phyloP scores from a whole-genome alignment of 2,797 vertebrate genomes.

The Sebastes oblongus region DNA sequence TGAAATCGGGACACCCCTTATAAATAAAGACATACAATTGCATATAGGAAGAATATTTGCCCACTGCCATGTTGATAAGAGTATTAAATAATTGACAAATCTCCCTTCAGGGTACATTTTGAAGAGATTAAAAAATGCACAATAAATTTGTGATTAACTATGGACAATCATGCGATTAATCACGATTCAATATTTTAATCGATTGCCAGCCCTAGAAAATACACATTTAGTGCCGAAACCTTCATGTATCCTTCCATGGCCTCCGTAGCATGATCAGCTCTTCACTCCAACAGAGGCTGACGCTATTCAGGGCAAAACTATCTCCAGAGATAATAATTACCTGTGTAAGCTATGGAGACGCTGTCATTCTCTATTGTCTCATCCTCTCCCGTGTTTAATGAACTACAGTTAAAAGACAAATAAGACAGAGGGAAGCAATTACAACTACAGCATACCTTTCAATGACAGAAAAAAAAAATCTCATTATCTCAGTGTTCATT shows the following conservation, averaged over 20 bases:
- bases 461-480: slow-evolving; percentile 47
- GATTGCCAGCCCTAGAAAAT: too few relatives aligned
- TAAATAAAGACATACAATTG: too few relatives aligned
- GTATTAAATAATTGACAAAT: too few relatives aligned
- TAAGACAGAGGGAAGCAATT: slow-evolving; percentile 73
- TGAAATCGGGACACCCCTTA: too few relatives aligned
- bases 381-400: slow-evolving; percentile 49
- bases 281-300: slow-evolving; percentile 14
- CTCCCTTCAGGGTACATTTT: too few relatives aligned
- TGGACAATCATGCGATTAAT: too few relatives aligned
- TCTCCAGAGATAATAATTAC: slow-evolving; percentile 52
- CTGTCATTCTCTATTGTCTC: slow-evolving; percentile 43
- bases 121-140: too few relatives aligned
- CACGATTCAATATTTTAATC: too few relatives aligned
- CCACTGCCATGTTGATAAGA: too few relatives aligned
- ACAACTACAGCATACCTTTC: slow-evolving; percentile 66
- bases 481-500: slow-evolving; percentile 68
- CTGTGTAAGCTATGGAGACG: slow-evolving; percentile 23
- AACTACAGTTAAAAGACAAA: slow-evolving; percentile 71
- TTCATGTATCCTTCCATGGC: not conserved
- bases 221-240: not conserved
- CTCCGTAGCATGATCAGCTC: not conserved
- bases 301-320: not conserved
- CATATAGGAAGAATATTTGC: too few relatives aligned
- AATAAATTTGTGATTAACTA: too few relatives aligned